Evolutionary conservation across 2,888 invertebrate species (phyloP).

Genomic region (Yponomeuta sedellus): DNA sequence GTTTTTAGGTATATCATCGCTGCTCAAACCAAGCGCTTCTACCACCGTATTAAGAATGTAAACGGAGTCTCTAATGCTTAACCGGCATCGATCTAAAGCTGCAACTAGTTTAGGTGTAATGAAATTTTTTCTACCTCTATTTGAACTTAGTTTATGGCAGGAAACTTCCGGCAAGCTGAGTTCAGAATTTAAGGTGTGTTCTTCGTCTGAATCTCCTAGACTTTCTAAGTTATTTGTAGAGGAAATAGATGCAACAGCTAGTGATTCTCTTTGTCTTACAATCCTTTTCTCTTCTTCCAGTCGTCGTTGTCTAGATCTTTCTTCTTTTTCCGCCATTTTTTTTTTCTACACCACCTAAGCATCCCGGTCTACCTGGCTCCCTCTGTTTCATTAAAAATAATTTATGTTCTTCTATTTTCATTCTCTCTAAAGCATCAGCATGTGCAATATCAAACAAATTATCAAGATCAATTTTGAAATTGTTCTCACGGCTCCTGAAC

Average conservation of each 20-base stretch:
- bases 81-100: too few species aligned
- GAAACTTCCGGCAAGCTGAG: background rate
- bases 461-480: constrained; percentile 23
- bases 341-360: constrained; percentile 29
- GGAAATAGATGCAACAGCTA: constrained; percentile 6
- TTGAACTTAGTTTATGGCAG: too few species aligned
- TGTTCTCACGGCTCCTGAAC: constrained; percentile 20
- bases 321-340: constrained; percentile 30
- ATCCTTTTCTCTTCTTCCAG: constrained; percentile 3
- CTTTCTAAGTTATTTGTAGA: constrained; percentile 13
- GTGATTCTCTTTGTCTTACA: constrained; percentile 11
- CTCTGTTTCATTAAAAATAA: constrained; percentile 28
- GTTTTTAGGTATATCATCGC: too few species aligned
- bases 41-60: too few species aligned
- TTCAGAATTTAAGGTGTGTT: background rate
- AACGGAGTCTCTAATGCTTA: too few species aligned
- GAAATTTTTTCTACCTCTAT: too few species aligned
- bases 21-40: too few species aligned
- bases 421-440: constrained; percentile 24
- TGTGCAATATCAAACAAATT: constrained; percentile 29
- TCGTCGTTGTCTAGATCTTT: constrained; percentile 18
- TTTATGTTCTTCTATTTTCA: constrained; percentile 32
- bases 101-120: too few species aligned
- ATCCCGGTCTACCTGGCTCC: constrained; percentile 29
- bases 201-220: constrained; percentile 13